These are phyloP conservation scores for Lasius fuliginosus DNA, from an alignment of 2,888 invertebrate species.

Conservation along the genomic window DNA sequence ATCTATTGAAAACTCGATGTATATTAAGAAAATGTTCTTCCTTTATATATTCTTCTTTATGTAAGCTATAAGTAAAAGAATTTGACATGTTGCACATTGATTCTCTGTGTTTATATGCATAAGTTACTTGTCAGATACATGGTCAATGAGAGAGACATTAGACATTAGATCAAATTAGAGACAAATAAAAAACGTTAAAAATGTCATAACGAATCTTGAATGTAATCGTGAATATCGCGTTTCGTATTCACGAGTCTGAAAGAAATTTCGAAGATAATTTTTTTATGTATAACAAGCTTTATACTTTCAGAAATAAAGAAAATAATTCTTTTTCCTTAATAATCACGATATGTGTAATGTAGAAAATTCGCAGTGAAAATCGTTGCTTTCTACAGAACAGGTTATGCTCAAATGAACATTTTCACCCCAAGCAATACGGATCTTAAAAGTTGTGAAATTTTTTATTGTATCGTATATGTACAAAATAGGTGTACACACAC, in stretches of 20 bases:
- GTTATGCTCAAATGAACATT: slow-evolving; percentile 70
- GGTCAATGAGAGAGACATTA: not conserved
- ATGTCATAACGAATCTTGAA: not conserved
- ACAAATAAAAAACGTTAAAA: slow-evolving; percentile 18
- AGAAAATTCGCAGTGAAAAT: not conserved
- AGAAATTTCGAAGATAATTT: not conserved
- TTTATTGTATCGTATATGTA: slow-evolving; percentile 86
- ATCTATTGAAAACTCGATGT: not conserved
- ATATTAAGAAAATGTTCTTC: not conserved
- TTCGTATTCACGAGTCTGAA: not conserved
- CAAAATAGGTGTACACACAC: slow-evolving; percentile 84
- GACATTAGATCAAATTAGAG: slow-evolving; percentile 9
- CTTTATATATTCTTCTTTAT: not conserved
- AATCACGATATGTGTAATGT: not conserved
- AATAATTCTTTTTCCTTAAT: not conserved
- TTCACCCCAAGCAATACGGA: slow-evolving; percentile 67
- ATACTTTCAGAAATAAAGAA: not conserved
- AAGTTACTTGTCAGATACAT: slow-evolving; percentile 23
- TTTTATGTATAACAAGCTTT: not conserved
- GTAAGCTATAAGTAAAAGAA: not conserved
- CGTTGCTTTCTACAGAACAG: not conserved
- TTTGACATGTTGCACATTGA: slow-evolving; percentile 8
- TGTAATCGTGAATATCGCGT: not conserved
- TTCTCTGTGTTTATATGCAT: slow-evolving; percentile 1
- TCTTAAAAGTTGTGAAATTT: slow-evolving; percentile 83